A percentile compares a stretch with the other conserved stretches of the same genome.
Conservation (phyloP, 2,888 invertebrate species). For the Fragum fragum region DNA sequence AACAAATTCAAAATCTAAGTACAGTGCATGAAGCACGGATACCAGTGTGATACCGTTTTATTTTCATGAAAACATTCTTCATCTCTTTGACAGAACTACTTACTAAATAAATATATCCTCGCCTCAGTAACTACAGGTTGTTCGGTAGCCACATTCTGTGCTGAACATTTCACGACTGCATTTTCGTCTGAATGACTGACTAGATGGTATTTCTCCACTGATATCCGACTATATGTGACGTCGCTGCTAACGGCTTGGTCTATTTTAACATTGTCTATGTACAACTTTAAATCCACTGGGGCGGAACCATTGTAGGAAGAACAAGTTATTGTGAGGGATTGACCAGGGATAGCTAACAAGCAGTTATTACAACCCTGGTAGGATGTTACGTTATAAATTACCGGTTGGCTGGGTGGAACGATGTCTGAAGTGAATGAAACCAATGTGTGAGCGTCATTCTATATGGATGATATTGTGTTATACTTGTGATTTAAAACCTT, state of each 20-base stretch:
- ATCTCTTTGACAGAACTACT: background rate
- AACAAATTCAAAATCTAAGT: too few species aligned
- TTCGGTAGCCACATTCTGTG: background rate
- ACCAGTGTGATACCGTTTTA: too few species aligned
- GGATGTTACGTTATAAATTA: background rate
- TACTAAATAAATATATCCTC: slow-evolving; percentile 7
- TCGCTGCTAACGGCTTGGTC: slow-evolving; percentile 5
- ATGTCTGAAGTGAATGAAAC: slow-evolving; percentile 9
- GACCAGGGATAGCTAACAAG: background rate
- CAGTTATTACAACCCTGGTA: slow-evolving; percentile 19
- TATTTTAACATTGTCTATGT: background rate
- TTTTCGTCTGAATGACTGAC: background rate
- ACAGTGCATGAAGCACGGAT: too few species aligned
- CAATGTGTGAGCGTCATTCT: too few species aligned
- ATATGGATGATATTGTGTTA: too few species aligned
- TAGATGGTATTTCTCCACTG: background rate
- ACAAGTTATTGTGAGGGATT: background rate
- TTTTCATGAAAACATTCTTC: too few species aligned
- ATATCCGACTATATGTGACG: background rate
- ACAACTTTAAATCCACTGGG: slow-evolving; percentile 13
- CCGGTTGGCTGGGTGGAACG: slow-evolving; percentile 2
- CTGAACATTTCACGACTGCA: background rate
- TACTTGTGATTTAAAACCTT: too few species aligned
- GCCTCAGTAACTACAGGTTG: background rate
- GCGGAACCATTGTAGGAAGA: slow-evolving; percentile 18